phyloP scores from a whole-genome alignment of 92 coral and sea anemone genomes.

The Parazoanthus atlanticus region DNA sequence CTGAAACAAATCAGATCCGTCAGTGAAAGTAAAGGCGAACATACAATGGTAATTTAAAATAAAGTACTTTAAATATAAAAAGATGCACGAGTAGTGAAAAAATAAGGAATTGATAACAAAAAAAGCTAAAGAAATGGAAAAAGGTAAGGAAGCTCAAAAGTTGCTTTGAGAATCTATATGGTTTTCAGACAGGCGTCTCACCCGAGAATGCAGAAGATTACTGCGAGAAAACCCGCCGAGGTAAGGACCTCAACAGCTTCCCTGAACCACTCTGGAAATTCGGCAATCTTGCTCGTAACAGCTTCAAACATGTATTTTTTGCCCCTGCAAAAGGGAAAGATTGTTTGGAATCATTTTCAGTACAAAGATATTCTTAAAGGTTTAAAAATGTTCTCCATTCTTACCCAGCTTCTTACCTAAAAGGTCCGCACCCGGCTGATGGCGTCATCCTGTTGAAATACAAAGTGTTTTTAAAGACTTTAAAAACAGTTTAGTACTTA shows the following conservation, averaged over 20 bases:
- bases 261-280: conserved; percentile 65
- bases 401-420: conserved; percentile 59
- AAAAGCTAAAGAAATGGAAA: too few relatives aligned
- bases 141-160: too few relatives aligned
- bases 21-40: too few relatives aligned
- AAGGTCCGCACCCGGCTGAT: conserved; percentile 86
- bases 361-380: background rate
- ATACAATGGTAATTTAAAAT: too few relatives aligned
- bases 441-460: conserved; percentile 65
- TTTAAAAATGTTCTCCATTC: background rate
- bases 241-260: conserved; percentile 62
- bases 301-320: conserved; percentile 70
- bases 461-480: background rate
- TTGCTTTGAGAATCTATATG: too few relatives aligned
- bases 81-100: too few relatives aligned
- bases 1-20: too few relatives aligned
- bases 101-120: too few relatives aligned
- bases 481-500: background rate
- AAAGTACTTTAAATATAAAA: too few relatives aligned
- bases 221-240: conserved; percentile 87
- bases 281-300: conserved; percentile 46
- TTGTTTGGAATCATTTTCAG: background rate
- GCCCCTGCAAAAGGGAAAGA: conserved; percentile 47
- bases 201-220: conserved; percentile 92
- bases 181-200: conserved; percentile 38